These are phyloP conservation scores for Artibeus lituratus DNA, from an alignment of 2,797 vertebrate species.

Conservation along the genomic window DNA sequence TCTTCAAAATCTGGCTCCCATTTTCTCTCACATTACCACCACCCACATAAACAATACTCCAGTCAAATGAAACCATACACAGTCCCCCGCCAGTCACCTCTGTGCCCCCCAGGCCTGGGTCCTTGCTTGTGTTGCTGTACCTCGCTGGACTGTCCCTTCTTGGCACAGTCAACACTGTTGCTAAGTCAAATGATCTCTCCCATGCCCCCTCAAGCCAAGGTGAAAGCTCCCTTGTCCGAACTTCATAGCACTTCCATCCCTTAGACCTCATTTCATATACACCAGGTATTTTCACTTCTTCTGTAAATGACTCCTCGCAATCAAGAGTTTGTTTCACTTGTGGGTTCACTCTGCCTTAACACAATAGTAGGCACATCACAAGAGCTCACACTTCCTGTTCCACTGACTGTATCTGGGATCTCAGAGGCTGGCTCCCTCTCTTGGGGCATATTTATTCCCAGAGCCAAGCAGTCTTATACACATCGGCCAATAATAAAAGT, in stretches of 20 bases:
- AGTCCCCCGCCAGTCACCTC: background rate
- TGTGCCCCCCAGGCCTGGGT: background rate
- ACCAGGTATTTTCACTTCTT: background rate
- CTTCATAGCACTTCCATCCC: background rate
- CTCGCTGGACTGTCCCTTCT: background rate
- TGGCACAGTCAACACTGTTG: background rate
- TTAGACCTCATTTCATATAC: background rate
- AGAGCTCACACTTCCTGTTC: background rate
- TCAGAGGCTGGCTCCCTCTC: background rate
- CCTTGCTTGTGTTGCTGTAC: background rate
- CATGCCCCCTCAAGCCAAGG: background rate
- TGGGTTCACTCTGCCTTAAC: background rate
- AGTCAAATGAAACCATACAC: background rate
- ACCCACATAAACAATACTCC: background rate
- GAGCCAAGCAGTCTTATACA: background rate
- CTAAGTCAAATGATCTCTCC: background rate
- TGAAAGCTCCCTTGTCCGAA: background rate
- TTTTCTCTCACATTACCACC: background rate
- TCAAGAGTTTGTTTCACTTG: background rate
- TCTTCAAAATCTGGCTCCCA: background rate
- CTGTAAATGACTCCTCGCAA: background rate
- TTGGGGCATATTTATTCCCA: background rate
- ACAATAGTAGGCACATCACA: background rate
- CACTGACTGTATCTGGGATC: background rate
- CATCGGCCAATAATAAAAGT: background rate